phyloP scores from a whole-genome alignment of 2,113 vertebrate genomes.

The Eleginops maclovinus region DNA sequence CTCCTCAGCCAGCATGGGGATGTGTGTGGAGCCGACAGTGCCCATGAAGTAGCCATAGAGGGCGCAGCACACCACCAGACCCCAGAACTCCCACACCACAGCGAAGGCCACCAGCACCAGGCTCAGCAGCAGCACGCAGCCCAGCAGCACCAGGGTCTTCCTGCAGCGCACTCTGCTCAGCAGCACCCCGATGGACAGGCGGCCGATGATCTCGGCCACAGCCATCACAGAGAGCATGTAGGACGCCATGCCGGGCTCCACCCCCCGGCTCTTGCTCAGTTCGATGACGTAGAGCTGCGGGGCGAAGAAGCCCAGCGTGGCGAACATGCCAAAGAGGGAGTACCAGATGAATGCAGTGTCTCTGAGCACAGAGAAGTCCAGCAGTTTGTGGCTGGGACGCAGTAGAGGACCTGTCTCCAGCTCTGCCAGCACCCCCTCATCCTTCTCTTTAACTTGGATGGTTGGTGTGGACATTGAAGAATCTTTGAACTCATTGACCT shows the following conservation, averaged over 20 bases:
- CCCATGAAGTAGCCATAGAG: constrained; percentile 94
- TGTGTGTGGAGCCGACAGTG: constrained; percentile 91
- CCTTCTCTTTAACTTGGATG: constrained; percentile 14
- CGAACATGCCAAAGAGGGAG: constrained; percentile 93
- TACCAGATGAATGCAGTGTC: constrained; percentile 93
- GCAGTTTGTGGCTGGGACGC: constrained; percentile 68
- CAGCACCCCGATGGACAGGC: constrained; percentile 88
- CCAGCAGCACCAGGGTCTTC: constrained; percentile 92
- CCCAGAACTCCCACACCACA: constrained; percentile 90
- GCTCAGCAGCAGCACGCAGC: constrained; percentile 86
- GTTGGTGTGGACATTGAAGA: not conserved
- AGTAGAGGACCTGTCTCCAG: constrained; percentile 17
- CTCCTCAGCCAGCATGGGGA: constrained; percentile 95
- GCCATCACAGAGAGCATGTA: constrained; percentile 93
- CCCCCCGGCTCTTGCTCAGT: constrained; percentile 89
- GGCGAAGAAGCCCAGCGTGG: constrained; percentile 95
- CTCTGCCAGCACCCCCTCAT: not conserved
- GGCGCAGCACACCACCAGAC: constrained; percentile 88
- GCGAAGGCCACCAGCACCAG: constrained; percentile 91
- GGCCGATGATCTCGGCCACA: constrained; percentile 89
- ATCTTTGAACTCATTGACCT: constrained; percentile 25
- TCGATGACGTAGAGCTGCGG: constrained; percentile 95
- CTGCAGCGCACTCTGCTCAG: constrained; percentile 88
- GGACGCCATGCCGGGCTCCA: constrained; percentile 85
- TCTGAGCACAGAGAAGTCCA: constrained; percentile 92